phyloP scores from a whole-genome alignment of 1,140 invertebrate genomes.

The Drosophila tsacasi region DNA sequence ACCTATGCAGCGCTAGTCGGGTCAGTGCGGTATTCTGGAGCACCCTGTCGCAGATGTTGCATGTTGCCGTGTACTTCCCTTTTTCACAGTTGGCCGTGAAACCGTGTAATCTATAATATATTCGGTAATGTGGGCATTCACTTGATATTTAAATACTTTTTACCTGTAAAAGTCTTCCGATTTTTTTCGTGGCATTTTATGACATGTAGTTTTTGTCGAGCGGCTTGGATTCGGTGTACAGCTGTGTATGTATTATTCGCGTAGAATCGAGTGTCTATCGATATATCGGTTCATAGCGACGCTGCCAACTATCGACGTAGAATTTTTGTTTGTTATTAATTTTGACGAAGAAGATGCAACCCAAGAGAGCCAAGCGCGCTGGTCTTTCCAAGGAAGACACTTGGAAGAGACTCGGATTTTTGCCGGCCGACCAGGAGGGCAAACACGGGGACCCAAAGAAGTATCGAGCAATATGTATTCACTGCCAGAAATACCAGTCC shows the following conservation, averaged over 20 bases:
- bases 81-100: constrained; percentile 27
- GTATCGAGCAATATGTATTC: constrained; percentile 32
- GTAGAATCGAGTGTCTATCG: constrained; percentile 10
- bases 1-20: constrained; percentile 44
- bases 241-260: constrained; percentile 14
- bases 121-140: not conserved
- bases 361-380: constrained; percentile 23
- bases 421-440: constrained; percentile 15
- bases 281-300: constrained; percentile 1
- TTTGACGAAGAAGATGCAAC: constrained; percentile 5
- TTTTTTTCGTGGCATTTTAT: constrained; percentile 52
- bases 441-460: constrained; percentile 26
- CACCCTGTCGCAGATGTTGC: constrained; percentile 29
- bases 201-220: not conserved
- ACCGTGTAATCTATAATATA: constrained; percentile 19
- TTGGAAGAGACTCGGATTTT: constrained; percentile 36
- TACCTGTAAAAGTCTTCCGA: constrained; percentile 41
- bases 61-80: constrained; percentile 43
- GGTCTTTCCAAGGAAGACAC: constrained; percentile 27
- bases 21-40: constrained; percentile 41
- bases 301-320: constrained; percentile 2
- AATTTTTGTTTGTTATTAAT: not conserved
- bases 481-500: constrained; percentile 42
- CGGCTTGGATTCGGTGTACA: constrained; percentile 2
- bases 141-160: constrained; percentile 3